Percentiles rank a stretch among this genome's conserved stretches.
Evolutionary conservation across 2,797 vertebrate species (phyloP).

Genomic region (Coregonus sp.): DNA sequence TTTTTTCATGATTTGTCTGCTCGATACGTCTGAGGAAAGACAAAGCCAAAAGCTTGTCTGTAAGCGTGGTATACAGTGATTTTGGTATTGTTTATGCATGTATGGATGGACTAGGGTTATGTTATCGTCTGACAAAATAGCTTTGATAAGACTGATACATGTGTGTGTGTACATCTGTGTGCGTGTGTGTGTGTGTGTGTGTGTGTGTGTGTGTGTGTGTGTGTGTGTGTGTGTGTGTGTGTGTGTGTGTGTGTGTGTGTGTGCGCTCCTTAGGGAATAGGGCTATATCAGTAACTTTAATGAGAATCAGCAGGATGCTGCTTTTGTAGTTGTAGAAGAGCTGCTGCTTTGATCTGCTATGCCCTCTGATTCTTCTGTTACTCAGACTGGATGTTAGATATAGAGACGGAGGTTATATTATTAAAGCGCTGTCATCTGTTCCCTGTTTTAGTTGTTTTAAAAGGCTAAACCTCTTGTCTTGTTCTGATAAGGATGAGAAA

Average conservation of each 20-base stretch:
- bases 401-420: constrained; percentile 19
- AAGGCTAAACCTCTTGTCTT: not conserved
- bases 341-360: no score
- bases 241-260: constrained; percentile 1
- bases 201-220: not conserved
- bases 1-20: constrained; percentile 26
- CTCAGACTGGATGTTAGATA: not conserved
- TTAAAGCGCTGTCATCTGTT: not conserved
- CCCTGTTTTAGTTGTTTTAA: not conserved
- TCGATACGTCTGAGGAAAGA: constrained; percentile 9
- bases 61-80: constrained; percentile 15
- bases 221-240: not conserved
- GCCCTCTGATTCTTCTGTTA: constrained; percentile 12
- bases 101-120: constrained; percentile 24
- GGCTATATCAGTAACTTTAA: constrained; percentile 37
- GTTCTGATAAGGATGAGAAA: not conserved
- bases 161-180: not conserved
- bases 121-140: constrained; percentile 26
- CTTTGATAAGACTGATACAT: constrained; percentile 6
- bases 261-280: constrained; percentile 13
- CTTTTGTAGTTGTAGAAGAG: constrained; percentile 13
- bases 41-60: constrained; percentile 3
- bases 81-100: constrained; percentile 25
- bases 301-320: constrained; percentile 45
- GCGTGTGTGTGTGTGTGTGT: no score